These are phyloP conservation scores for Neoitamus cyanurus DNA, from an alignment of 2,888 invertebrate species.

Conservation along the genomic window DNA sequence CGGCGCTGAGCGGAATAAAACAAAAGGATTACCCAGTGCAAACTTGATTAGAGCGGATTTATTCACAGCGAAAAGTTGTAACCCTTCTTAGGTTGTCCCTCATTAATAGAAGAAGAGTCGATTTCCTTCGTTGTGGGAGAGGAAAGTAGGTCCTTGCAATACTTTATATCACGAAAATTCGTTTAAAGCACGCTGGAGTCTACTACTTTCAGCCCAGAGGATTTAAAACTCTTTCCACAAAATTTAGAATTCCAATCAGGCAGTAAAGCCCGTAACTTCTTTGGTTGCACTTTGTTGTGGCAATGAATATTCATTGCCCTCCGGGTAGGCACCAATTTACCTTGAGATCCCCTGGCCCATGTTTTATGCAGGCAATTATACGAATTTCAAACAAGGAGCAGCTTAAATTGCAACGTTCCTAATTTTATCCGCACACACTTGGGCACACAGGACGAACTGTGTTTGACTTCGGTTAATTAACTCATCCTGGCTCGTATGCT, in stretches of 20 bases:
- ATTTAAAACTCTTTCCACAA: slow-evolving; percentile 29
- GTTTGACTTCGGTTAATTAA: slow-evolving; percentile 17
- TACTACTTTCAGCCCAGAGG: background rate
- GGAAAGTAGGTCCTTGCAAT: background rate
- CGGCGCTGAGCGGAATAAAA: background rate
- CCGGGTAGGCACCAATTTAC: slow-evolving; percentile 39
- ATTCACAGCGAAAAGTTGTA: slow-evolving; percentile 12
- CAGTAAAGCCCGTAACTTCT: slow-evolving; percentile 30
- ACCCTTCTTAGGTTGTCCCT: background rate
- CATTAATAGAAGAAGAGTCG: background rate
- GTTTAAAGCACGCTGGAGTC: background rate
- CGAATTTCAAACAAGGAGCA: slow-evolving; percentile 13
- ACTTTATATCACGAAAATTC: background rate
- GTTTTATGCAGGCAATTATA: slow-evolving; percentile 35
- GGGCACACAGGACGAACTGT: background rate
- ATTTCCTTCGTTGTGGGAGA: background rate
- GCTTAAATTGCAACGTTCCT: slow-evolving; percentile 20
- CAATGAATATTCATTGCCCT: slow-evolving; percentile 39
- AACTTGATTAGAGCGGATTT: slow-evolving; percentile 23
- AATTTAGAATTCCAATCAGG: slow-evolving; percentile 44
- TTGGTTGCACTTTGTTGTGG: slow-evolving; percentile 28
- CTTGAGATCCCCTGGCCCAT: slow-evolving; percentile 28
- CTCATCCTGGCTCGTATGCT: background rate
- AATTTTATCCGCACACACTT: background rate
- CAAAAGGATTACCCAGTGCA: background rate